Conservation (phyloP, 2,888 invertebrate genomes). For the Synergus itoensis region DNA sequence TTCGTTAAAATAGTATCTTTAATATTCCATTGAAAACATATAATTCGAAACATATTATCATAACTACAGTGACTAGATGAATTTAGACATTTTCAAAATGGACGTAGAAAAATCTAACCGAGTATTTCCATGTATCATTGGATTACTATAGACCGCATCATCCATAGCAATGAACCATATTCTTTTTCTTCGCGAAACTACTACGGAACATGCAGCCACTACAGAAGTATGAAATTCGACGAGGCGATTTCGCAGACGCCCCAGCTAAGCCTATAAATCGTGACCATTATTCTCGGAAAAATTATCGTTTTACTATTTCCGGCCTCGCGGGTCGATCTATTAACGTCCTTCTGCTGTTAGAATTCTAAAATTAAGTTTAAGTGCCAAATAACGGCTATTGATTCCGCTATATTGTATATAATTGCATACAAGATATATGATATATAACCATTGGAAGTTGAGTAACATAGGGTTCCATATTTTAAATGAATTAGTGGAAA, state of each 20-base stretch:
- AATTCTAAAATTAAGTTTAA: not conserved
- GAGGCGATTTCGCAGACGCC: constrained; percentile 45
- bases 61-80: too few species aligned
- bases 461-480: not conserved
- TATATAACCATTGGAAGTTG: not conserved
- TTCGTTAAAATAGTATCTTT: too few species aligned
- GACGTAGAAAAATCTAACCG: constrained; percentile 50
- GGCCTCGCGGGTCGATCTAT: constrained; percentile 24
- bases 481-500: too few species aligned
- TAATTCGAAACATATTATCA: not conserved
- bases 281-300: constrained; percentile 63
- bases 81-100: not conserved
- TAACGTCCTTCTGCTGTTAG: not conserved
- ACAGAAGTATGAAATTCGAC: constrained; percentile 44
- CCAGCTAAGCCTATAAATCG: constrained; percentile 61
- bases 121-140: constrained; percentile 57
- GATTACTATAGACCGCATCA: constrained; percentile 53
- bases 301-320: constrained; percentile 63
- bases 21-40: not conserved
- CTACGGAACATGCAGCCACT: constrained; percentile 46
- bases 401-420: not conserved
- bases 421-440: not conserved
- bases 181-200: constrained; percentile 10
- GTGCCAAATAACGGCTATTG: not conserved
- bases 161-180: constrained; percentile 55